These are phyloP conservation scores for Cyaniris semiargus DNA, from an alignment of 2,888 invertebrate species.

Conservation along the genomic window DNA sequence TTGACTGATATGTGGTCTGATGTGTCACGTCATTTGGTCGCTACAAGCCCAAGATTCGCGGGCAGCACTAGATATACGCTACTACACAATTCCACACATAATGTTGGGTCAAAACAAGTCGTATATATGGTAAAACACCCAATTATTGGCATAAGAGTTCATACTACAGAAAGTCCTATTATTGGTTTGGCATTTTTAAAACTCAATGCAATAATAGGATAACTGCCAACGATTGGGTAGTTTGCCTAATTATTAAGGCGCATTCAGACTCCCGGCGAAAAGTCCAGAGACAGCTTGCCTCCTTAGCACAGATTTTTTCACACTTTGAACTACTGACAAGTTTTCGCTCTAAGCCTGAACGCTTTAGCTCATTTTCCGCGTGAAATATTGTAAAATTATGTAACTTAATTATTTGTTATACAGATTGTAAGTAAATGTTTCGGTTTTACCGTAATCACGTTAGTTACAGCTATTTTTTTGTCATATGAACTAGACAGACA, in stretches of 20 bases:
- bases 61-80: constrained; percentile 42
- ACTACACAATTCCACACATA: constrained; percentile 31
- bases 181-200: not conserved
- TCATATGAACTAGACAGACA: not conserved
- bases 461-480: no score
- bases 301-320: not conserved
- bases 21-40: constrained; percentile 76
- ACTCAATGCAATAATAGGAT: not conserved
- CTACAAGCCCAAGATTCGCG: constrained; percentile 51
- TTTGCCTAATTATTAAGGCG: not conserved
- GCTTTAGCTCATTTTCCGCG: not conserved
- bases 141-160: not conserved
- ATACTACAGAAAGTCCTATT: not conserved
- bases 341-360: not conserved
- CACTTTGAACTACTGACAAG: not conserved
- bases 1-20: constrained; percentile 76
- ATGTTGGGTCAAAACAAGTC: constrained; percentile 29
- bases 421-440: not conserved
- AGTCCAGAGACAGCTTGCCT: not conserved
- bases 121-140: not conserved
- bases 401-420: not conserved
- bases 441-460: no score
- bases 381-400: not conserved
- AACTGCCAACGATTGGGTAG: not conserved
- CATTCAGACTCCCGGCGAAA: not conserved